Conservation (phyloP, 2,113 vertebrate species). For the Casuarius casuarius region DNA sequence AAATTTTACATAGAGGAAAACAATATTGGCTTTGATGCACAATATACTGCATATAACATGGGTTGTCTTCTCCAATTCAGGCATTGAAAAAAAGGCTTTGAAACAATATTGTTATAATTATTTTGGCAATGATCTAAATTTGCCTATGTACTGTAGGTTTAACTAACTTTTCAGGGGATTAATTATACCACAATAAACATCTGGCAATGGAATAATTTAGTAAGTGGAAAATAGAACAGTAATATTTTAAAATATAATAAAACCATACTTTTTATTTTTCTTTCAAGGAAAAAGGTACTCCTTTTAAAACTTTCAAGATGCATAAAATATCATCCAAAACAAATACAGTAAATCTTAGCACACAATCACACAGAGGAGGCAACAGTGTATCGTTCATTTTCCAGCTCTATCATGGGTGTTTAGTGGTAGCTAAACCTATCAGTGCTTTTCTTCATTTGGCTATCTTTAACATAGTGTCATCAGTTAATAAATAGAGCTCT, state of each 20-base stretch:
- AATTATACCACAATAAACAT: neutral
- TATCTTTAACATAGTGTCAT: neutral
- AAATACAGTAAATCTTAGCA: neutral
- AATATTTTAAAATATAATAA: neutral
- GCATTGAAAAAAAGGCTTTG: neutral
- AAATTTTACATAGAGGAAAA: neutral
- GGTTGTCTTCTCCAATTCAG: neutral
- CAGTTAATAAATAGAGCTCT: neutral
- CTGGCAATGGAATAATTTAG: neutral
- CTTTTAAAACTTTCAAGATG: neutral
- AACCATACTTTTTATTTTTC: neutral
- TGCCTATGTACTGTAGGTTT: neutral
- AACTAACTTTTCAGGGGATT: neutral
- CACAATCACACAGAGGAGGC: accelerated
- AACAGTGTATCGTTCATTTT: neutral
- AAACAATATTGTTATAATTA: neutral
- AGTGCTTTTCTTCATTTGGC: neutral
- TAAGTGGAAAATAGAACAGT: neutral
- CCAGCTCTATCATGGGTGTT: neutral
- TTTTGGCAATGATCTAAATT: neutral
- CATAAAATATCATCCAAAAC: neutral
- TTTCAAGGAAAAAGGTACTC: neutral
- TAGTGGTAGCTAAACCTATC: neutral
- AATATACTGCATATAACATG: neutral
- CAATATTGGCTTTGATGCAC: neutral